Conservation (phyloP, 1,140 invertebrate species). For the Lepidurus packardi region DNA sequence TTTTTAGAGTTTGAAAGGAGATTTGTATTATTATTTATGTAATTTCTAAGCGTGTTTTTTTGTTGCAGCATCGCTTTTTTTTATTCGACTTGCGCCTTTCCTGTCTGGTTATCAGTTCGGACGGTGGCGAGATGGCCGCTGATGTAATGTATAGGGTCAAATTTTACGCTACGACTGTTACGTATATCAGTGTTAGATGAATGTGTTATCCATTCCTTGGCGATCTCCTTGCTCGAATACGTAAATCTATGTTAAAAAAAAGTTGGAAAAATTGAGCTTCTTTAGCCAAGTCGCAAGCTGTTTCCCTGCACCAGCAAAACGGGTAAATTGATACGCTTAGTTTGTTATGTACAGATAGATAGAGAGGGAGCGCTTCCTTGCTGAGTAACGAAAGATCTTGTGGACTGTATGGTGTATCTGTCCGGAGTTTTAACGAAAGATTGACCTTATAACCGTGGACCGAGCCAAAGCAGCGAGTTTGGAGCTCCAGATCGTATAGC, state of each 20-base stretch:
- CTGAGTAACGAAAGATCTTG: slow-evolving; percentile 21
- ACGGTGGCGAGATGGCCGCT: background rate
- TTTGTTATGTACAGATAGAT: background rate
- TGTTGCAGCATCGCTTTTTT: background rate
- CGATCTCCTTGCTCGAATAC: background rate
- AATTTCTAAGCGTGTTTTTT: background rate
- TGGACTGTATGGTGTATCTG: slow-evolving; percentile 5
- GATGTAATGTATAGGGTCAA: background rate
- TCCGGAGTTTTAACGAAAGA: slow-evolving; percentile 3
- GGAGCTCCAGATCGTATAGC: slow-evolving; percentile 20
- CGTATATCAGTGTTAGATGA: background rate
- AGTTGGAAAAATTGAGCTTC: background rate
- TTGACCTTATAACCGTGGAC: slow-evolving; percentile 18
- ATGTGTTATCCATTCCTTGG: background rate
- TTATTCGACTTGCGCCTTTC: background rate
- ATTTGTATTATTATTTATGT: background rate
- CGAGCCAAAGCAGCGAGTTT: background rate
- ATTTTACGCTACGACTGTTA: background rate
- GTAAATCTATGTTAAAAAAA: background rate
- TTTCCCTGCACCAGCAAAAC: slow-evolving; percentile 9
- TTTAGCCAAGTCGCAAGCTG: background rate
- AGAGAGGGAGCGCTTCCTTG: background rate
- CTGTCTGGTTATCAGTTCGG: background rate
- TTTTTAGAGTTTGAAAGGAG: too few species aligned
- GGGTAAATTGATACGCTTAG: slow-evolving; percentile 14